A percentile compares a stretch with the other conserved stretches of the same genome.
These are phyloP conservation scores for human DNA, from an alignment of 2,113 vertebrate species.

Conservation along the genomic window GRCh38 chr5:86503001-86503500, in stretches of 20 bases:
- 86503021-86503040: conserved; percentile 51
- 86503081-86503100: conserved; percentile 37
- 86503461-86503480: too few relatives aligned
- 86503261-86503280: not conserved
- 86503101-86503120: not conserved
- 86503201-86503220: not conserved
- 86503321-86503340: too few relatives aligned
- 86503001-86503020: conserved; percentile 26
- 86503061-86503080: not conserved
- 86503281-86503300: not conserved
- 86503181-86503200: not conserved
- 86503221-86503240: not conserved
- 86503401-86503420: too few relatives aligned
- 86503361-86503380: too few relatives aligned
- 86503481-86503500: too few relatives aligned
- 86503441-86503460: too few relatives aligned
- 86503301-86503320: too few relatives aligned
- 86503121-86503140: not conserved
- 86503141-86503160: not conserved
- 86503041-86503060: not conserved
- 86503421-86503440: too few relatives aligned
- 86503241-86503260: not conserved
- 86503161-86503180: not conserved
- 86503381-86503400: too few relatives aligned
- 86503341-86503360: too few relatives aligned